Percentiles rank a stretch among this genome's conserved stretches.
phyloP scores from a whole-genome alignment of 2,888 invertebrate species.

The Patella pellucida region DNA sequence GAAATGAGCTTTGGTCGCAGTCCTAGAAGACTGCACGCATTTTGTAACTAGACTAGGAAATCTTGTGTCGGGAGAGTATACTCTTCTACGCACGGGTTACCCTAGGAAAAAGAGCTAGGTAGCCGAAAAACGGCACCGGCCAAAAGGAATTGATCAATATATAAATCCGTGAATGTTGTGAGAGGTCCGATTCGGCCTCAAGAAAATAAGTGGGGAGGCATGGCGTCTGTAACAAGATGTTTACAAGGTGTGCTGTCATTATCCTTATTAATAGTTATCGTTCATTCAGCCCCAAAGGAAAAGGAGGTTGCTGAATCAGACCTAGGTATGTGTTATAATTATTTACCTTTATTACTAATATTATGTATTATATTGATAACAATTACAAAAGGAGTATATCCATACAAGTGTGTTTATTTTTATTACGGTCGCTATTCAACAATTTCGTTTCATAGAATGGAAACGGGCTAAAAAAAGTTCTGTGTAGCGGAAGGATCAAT shows the following conservation, averaged over 20 bases:
- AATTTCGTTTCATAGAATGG: too few relatives aligned
- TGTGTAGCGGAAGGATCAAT: too few relatives aligned
- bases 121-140: slow-evolving; percentile 14
- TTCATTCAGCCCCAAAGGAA: slow-evolving; percentile 9
- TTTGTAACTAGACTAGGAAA: slow-evolving; percentile 20
- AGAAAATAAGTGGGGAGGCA: background rate
- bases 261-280: background rate
- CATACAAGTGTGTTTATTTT: too few relatives aligned
- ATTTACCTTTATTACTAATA: too few relatives aligned
- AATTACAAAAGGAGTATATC: too few relatives aligned
- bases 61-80: slow-evolving; percentile 20
- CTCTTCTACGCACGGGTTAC: slow-evolving; percentile 21
- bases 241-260: background rate
- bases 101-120: slow-evolving; percentile 19
- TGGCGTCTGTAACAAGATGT: background rate
- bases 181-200: slow-evolving; percentile 17
- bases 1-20: slow-evolving; percentile 25
- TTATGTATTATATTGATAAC: too few relatives aligned
- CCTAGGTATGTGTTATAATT: too few relatives aligned
- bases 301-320: background rate
- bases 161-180: slow-evolving; percentile 6
- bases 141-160: too few relatives aligned
- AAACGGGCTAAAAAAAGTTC: too few relatives aligned
- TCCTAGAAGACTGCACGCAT: slow-evolving; percentile 25
- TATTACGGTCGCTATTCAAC: too few relatives aligned